Evolutionary conservation across 2,888 invertebrate species (phyloP), one percentile per base, ranked within the genome.

Genomic region (Cheilosia vulpina): DNA sequence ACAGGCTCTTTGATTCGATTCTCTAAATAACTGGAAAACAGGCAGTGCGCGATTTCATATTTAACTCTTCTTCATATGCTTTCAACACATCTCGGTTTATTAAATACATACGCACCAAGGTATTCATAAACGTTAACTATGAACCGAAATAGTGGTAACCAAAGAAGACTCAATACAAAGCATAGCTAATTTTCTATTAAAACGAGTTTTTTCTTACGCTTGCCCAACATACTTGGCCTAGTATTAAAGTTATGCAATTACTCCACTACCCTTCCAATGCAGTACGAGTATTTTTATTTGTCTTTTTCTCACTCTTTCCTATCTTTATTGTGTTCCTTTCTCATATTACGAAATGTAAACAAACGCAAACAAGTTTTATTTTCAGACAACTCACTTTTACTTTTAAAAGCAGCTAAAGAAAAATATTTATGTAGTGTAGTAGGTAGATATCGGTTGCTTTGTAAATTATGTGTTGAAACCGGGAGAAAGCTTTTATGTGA

Each of bases 181-280:
- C 85, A 81, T 53, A 85, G 41, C 85, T 81, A 81, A 85, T 85
- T 85, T 85, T 85, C 85, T 81, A 85, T 85, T 81, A 68, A 85
- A 85, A 85, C 85, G 62, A 85, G 81, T 80, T 77, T 82, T 76
- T 75, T 75, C 73, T 71, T 85, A 71, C 80, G 85, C 85, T 85
- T 85, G 81, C 85, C 81, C 85, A 85, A 85, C 85, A 85, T 85
- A 85, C 85, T 85, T 85, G 85, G 85, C 85, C 85, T 85, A 85
- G 85, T 85, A 81, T 85, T 85, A 77, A 77, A 81, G 85, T 85
- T 85, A 85, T 85, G 85, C 85, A 85, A 85, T 76, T 81, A 85
- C 81, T 85, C 85, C 81, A 85, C 81, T 85, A 85, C 85, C 85
- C 76, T 85, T 85, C 85, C 85, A 85, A 69, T 69, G 68, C 45